These are phyloP conservation scores for Sialia sialis DNA, from an alignment of 2,113 vertebrate genomes.

Conservation along the genomic window DNA sequence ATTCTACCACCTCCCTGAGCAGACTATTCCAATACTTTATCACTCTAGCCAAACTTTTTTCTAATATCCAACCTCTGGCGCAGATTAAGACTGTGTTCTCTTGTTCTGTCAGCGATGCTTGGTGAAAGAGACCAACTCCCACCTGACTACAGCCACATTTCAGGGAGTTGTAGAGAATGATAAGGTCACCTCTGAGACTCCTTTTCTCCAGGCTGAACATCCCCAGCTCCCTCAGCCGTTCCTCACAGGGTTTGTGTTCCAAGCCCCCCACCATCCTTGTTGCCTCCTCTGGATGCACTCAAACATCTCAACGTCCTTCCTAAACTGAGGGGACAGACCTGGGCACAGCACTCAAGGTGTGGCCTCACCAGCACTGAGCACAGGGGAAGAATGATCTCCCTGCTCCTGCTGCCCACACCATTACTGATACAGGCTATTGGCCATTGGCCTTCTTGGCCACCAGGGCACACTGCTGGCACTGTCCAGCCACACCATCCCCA, in stretches of 20 bases:
- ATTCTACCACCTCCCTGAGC: background rate
- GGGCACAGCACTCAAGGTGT: background rate
- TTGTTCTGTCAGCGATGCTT: background rate
- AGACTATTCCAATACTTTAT: background rate
- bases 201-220: background rate
- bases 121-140: background rate
- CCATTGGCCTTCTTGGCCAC: background rate
- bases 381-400: background rate
- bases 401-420: background rate
- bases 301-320: background rate
- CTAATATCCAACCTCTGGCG: background rate
- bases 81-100: background rate
- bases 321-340: background rate
- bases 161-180: background rate
- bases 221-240: fast-evolving
- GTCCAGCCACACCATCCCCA: fast-evolving
- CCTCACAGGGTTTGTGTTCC: background rate
- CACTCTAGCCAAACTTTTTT: background rate
- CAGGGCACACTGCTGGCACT: background rate
- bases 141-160: background rate
- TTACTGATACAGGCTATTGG: background rate
- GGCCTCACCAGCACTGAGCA: background rate
- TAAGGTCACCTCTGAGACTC: background rate
- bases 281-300: fast-evolving
- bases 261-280: background rate